phyloP scores from a whole-genome alignment of 2,797 vertebrate species.

The Diplodus sargus region DNA sequence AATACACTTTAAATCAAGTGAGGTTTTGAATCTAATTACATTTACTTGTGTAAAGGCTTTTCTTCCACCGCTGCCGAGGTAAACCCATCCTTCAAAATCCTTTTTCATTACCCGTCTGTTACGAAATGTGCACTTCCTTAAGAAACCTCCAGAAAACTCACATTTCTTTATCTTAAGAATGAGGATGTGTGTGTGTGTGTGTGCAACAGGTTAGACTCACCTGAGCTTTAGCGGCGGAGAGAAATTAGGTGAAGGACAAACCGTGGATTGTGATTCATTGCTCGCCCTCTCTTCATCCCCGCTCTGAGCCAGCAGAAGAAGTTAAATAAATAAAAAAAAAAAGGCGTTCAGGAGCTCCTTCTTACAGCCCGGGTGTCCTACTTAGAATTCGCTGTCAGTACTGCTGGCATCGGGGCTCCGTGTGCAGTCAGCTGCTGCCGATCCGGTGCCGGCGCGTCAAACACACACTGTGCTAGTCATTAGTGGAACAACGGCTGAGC shows the following conservation, averaged over 20 bases:
- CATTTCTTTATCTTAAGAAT: not conserved
- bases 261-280: slow-evolving; percentile 71
- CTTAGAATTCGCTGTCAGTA: slow-evolving; percentile 76
- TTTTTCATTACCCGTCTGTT: slow-evolving; percentile 1
- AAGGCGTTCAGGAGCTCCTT: slow-evolving; percentile 49
- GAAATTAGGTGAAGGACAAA: slow-evolving; percentile 76
- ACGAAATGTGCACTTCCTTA: not conserved
- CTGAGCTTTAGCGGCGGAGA: slow-evolving; percentile 39
- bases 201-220: slow-evolving; percentile 63
- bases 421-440: slow-evolving; percentile 72
- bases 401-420: slow-evolving; percentile 45
- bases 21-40: no score
- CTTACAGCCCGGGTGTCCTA: slow-evolving; percentile 66
- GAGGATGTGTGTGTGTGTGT: slow-evolving; percentile 36
- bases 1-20: no score
- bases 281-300: slow-evolving; percentile 55
- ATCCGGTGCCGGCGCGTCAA: slow-evolving; percentile 50
- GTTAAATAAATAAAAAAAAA: slow-evolving; percentile 35
- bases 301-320: slow-evolving; percentile 35
- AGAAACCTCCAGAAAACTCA: slow-evolving; percentile 11
- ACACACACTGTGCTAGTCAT: slow-evolving; percentile 70
- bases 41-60: not conserved
- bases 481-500: slow-evolving; percentile 59
- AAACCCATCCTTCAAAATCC: not conserved
- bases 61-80: not conserved